These are phyloP conservation scores for Enteromius anoplus DNA, from an alignment of 2,797 vertebrate genomes.

Conservation along the genomic window DNA sequence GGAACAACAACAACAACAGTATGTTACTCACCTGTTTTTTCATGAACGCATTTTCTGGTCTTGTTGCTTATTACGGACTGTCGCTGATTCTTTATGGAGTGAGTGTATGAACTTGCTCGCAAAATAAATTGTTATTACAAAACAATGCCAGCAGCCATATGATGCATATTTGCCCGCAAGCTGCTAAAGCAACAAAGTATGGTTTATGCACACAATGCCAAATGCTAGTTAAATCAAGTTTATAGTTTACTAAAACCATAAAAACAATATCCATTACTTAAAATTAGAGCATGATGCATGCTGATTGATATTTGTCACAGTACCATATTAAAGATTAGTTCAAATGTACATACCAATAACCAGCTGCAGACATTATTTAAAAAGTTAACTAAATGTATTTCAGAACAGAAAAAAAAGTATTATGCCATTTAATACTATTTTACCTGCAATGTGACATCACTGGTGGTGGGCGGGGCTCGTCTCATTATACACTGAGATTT, in stretches of 20 bases:
- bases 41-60: conserved; percentile 67
- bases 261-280: not conserved
- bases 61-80: conserved; percentile 55
- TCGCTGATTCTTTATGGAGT: conserved; percentile 46
- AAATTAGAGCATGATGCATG: not conserved
- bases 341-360: not conserved
- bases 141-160: conserved; percentile 47
- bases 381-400: not conserved
- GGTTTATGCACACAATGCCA: conserved; percentile 57
- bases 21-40: conserved; percentile 57
- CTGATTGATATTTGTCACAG: not conserved
- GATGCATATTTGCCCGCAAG: conserved; percentile 57
- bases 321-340: not conserved
- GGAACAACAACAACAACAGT: conserved; percentile 51
- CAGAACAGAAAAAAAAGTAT: not conserved
- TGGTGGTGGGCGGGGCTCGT: not conserved
- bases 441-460: not conserved
- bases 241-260: not conserved
- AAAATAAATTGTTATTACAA: conserved; percentile 65
- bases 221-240: not conserved
- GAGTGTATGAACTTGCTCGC: conserved; percentile 68
- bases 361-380: not conserved
- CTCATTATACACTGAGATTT: not conserved
- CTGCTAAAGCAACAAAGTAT: conserved; percentile 63
- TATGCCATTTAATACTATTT: not conserved